Conservation (phyloP, 2,888 invertebrate species). For the Lithophane semibrunnea region DNA sequence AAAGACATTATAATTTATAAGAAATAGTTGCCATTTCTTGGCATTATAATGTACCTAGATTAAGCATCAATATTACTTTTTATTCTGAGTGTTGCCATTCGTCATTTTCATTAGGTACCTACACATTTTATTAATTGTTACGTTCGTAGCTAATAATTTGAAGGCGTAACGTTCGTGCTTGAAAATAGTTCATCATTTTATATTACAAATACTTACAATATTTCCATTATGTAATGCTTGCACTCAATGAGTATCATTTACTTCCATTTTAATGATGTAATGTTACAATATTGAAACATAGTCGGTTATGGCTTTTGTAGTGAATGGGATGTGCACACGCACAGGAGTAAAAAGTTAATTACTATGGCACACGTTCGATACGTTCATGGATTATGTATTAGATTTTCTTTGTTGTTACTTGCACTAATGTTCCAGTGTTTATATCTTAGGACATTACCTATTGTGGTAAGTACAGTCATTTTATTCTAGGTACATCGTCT, state of each 20-base stretch:
- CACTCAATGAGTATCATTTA: constrained; percentile 10
- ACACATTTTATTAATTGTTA: constrained; percentile 16
- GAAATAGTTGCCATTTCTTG: no score
- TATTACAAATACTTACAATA: constrained; percentile 10
- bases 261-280: constrained; percentile 31
- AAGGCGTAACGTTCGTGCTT: constrained; percentile 16
- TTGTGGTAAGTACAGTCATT: not conserved
- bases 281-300: constrained; percentile 5
- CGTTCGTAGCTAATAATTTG: constrained; percentile 22
- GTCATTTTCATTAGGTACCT: constrained; percentile 1
- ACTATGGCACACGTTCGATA: not conserved
- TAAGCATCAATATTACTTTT: not conserved
- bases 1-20: no score
- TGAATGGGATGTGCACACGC: constrained; percentile 8
- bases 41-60: no score
- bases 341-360: not conserved
- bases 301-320: not conserved
- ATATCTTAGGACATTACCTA: not conserved
- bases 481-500: not conserved
- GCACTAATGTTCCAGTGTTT: no score
- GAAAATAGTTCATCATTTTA: constrained; percentile 5
- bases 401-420: not conserved
- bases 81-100: constrained; percentile 18
- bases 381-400: not conserved
- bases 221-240: constrained; percentile 2